phyloP scores from a whole-genome alignment of 1,140 invertebrate species.

The Rhopalosiphum padi region DNA sequence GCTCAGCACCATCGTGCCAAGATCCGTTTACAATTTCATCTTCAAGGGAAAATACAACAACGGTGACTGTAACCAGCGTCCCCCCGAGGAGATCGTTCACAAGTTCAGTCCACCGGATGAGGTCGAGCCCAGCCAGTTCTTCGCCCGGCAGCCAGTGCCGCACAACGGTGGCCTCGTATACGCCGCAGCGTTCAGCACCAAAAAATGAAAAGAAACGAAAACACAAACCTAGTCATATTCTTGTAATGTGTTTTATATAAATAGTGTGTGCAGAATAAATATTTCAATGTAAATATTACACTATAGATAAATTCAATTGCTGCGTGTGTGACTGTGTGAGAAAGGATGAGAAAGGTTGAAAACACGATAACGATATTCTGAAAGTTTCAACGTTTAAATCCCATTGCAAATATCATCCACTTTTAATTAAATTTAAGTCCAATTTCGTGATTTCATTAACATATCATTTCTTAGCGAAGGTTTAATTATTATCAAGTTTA shows the following conservation, averaged over 20 bases:
- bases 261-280: neutral
- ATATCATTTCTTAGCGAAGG: too few species aligned
- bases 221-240: neutral
- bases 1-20: neutral
- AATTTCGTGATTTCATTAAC: too few species aligned
- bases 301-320: neutral
- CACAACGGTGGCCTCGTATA: constrained; percentile 10
- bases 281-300: neutral
- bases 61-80: neutral
- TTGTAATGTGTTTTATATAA: neutral
- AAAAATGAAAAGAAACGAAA: neutral
- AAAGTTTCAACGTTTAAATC: too few species aligned
- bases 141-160: neutral
- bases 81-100: neutral
- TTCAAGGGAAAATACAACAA: neutral
- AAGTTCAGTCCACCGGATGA: neutral
- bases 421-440: too few species aligned
- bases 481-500: too few species aligned
- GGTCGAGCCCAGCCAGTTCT: neutral
- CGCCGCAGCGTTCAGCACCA: constrained; percentile 25
- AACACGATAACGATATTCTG: neutral
- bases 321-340: too few species aligned
- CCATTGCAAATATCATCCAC: too few species aligned
- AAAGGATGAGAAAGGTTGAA: too few species aligned
- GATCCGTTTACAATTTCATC: constrained; percentile 20